Conservation (phyloP, 2,888 invertebrate species). For the Orthonychiurus folsomi region DNA sequence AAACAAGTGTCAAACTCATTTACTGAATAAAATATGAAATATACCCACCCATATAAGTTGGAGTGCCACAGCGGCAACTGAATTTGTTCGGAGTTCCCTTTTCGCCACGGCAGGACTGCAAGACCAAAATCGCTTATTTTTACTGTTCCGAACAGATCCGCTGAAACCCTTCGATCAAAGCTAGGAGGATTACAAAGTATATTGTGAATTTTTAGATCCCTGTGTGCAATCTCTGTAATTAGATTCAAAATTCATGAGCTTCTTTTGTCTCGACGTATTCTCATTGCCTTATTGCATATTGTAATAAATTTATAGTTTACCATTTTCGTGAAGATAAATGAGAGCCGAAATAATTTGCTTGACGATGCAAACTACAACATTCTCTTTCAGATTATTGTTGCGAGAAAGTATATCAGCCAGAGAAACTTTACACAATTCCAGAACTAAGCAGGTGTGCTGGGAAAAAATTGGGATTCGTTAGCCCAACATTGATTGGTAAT, state of each 20-base stretch:
- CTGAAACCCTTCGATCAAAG: background rate
- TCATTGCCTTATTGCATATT: background rate
- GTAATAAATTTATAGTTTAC: background rate
- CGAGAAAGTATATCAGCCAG: background rate
- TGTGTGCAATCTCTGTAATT: background rate
- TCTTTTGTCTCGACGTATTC: background rate
- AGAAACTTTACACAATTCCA: background rate
- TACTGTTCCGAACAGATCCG: background rate
- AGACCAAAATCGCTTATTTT: slow-evolving; percentile 9
- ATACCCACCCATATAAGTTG: slow-evolving; percentile 3
- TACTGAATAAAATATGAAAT: background rate
- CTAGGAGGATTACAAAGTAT: slow-evolving; percentile 2
- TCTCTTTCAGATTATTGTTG: background rate
- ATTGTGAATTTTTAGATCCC: slow-evolving; percentile 4
- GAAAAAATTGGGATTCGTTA: background rate
- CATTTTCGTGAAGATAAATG: background rate
- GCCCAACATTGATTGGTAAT: too few relatives aligned
- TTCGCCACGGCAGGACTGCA: background rate
- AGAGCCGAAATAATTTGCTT: background rate
- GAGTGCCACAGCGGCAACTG: background rate
- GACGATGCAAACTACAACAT: background rate
- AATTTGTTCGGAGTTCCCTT: background rate
- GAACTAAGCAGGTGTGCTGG: background rate
- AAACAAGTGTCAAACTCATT: background rate
- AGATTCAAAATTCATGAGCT: background rate